These are phyloP conservation scores for Aythya baeri DNA, from an alignment of 2,113 vertebrate genomes.

Conservation along the genomic window DNA sequence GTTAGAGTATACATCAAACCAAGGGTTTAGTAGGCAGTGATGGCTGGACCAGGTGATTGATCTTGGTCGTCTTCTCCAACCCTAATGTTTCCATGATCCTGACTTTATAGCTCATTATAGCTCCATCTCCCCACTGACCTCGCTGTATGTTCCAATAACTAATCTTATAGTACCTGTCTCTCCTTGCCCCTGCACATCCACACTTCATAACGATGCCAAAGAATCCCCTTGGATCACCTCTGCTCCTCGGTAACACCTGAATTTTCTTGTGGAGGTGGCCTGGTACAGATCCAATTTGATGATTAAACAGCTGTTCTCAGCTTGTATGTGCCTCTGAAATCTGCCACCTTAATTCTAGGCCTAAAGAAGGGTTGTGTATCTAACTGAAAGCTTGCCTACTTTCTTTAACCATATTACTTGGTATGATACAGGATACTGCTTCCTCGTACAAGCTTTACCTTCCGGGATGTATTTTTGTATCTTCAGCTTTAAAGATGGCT, in stretches of 20 bases:
- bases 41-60: no score
- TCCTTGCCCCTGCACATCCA: not conserved
- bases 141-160: rapidly evolving
- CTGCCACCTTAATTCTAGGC: not conserved
- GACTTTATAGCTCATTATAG: not conserved
- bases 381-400: not conserved
- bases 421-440: not conserved
- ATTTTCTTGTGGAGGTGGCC: not conserved
- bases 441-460: not conserved
- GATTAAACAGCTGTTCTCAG: not conserved
- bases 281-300: not conserved
- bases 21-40: not conserved
- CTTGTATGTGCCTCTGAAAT: not conserved
- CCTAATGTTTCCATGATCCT: not conserved
- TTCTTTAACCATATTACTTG: not conserved
- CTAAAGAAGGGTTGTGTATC: not conserved
- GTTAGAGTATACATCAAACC: not conserved
- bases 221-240: not conserved
- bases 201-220: not conserved
- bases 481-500: not conserved
- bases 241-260: not conserved
- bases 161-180: not conserved
- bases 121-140: not conserved
- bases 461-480: not conserved
- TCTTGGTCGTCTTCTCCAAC: no score